Evolutionary conservation across 2,888 invertebrate genomes (phyloP).

Genomic region (Synanthedon andrenaeformis): DNA sequence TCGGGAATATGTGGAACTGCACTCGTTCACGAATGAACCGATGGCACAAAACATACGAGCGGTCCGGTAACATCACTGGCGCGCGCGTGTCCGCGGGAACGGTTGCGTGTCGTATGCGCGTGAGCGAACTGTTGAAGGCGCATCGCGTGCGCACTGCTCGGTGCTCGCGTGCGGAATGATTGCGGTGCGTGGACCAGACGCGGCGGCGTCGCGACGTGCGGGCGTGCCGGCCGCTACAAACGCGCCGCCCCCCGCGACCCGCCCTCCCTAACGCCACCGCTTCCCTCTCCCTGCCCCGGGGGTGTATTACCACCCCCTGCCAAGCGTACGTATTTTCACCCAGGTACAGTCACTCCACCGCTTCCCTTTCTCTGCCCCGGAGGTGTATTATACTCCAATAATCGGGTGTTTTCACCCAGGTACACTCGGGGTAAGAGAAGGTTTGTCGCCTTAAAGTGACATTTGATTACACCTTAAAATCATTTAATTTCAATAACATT

Average conservation of each 20-base stretch:
- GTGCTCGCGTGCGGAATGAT: conserved; percentile 30
- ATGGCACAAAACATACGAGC: conserved; percentile 21
- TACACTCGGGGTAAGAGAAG: no score
- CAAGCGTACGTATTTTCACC: no score
- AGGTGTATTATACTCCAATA: no score
- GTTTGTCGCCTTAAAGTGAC: no score
- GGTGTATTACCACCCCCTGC: neutral
- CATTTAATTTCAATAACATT: no score
- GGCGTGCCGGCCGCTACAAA: conserved; percentile 15
- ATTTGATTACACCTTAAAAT: no score
- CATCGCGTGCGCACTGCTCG: conserved; percentile 45
- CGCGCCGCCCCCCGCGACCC: conserved; percentile 14
- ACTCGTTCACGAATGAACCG: conserved; percentile 53
- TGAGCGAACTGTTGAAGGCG: conserved; percentile 16
- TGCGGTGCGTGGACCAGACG: conserved; percentile 26
- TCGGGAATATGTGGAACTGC: conserved; percentile 54
- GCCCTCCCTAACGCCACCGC: conserved; percentile 20
- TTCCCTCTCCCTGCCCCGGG: conserved; percentile 15
- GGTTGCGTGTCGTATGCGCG: conserved; percentile 4
- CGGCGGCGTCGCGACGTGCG: conserved; percentile 47
- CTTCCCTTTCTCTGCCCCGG: no score
- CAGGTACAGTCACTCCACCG: no score
- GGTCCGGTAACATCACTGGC: conserved; percentile 59
- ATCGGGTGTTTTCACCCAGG: no score
- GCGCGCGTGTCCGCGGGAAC: conserved; percentile 42